A percentile compares a stretch with the other conserved stretches of the same genome.
phyloP scores from a whole-genome alignment of 2,888 invertebrate genomes.

The Agapetus fuscipes region DNA sequence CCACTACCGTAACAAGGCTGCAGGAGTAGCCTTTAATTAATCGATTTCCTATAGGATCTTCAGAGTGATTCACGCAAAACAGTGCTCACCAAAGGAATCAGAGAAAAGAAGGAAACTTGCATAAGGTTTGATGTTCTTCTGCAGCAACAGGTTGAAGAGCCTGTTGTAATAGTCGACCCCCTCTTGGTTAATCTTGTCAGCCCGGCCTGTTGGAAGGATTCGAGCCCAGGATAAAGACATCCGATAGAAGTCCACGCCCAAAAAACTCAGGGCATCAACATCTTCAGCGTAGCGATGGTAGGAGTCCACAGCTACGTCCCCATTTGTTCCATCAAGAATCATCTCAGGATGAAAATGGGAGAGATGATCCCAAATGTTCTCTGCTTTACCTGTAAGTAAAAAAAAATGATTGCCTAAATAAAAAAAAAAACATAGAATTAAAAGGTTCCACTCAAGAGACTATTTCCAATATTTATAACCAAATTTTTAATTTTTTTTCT shows the following conservation, averaged over 20 bases:
- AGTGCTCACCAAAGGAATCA: too few relatives aligned
- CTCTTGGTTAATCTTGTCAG: slow-evolving; percentile 44
- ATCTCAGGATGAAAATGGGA: slow-evolving; percentile 46
- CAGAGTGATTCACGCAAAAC: too few relatives aligned
- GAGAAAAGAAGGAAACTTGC: too few relatives aligned
- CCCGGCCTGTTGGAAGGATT: slow-evolving; percentile 50
- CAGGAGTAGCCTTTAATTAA: too few relatives aligned
- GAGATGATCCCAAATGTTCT: slow-evolving; percentile 53
- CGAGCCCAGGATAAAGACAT: slow-evolving; percentile 57
- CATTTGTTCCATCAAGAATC: slow-evolving; percentile 51
- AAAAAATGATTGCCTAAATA: too few relatives aligned
- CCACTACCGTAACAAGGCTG: too few relatives aligned
- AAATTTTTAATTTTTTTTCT: too few relatives aligned
- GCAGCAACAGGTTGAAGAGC: slow-evolving; percentile 51
- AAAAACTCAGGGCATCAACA: slow-evolving; percentile 38
- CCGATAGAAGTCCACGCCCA: slow-evolving; percentile 47
- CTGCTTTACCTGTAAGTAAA: slow-evolving; percentile 44
- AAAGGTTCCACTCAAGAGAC: too few relatives aligned
- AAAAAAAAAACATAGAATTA: too few relatives aligned
- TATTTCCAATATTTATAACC: too few relatives aligned
- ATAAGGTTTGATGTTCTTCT: slow-evolving; percentile 52
- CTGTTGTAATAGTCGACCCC: slow-evolving; percentile 58
- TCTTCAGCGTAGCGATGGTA: slow-evolving; percentile 56
- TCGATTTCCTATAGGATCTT: too few relatives aligned
- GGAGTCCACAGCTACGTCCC: slow-evolving; percentile 60